These are phyloP conservation scores for Lepisosteus oculatus DNA, from an alignment of 2,113 vertebrate genomes.

Conservation along the genomic window DNA sequence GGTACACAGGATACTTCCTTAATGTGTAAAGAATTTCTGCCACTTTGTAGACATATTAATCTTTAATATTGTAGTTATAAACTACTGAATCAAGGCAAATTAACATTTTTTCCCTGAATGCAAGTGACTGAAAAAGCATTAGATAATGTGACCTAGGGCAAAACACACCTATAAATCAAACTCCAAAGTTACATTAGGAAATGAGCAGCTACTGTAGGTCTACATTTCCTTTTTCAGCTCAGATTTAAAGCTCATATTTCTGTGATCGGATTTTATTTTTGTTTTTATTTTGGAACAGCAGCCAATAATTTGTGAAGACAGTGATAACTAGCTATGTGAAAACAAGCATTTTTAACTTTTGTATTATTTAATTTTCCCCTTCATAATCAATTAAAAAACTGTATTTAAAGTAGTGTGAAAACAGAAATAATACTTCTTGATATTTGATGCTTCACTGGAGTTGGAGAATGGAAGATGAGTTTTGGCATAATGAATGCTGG, in stretches of 20 bases:
- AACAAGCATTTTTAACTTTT: too few relatives aligned
- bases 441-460: too few relatives aligned
- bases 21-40: neutral
- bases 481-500: too few relatives aligned
- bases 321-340: too few relatives aligned
- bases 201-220: slow-evolving; percentile 55
- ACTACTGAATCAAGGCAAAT: slow-evolving; percentile 4
- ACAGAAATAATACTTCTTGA: too few relatives aligned
- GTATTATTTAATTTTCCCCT: too few relatives aligned
- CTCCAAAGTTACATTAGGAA: slow-evolving; percentile 58
- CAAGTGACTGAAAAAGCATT: slow-evolving; percentile 69
- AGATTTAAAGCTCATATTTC: too few relatives aligned
- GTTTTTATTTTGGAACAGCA: neutral
- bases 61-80: neutral
- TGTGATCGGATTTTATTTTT: too few relatives aligned
- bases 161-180: slow-evolving; percentile 60
- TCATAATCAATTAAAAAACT: too few relatives aligned
- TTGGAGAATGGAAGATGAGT: too few relatives aligned
- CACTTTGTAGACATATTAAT: neutral
- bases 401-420: too few relatives aligned
- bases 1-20: neutral
- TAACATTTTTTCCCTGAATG: slow-evolving; percentile 27
- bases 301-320: neutral
- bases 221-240: too few relatives aligned
- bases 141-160: slow-evolving; percentile 64